Evolutionary conservation across 1,140 invertebrate species (phyloP), one percentile per base, ranked within the genome.

Genomic region (Drosophila baimaii): DNA sequence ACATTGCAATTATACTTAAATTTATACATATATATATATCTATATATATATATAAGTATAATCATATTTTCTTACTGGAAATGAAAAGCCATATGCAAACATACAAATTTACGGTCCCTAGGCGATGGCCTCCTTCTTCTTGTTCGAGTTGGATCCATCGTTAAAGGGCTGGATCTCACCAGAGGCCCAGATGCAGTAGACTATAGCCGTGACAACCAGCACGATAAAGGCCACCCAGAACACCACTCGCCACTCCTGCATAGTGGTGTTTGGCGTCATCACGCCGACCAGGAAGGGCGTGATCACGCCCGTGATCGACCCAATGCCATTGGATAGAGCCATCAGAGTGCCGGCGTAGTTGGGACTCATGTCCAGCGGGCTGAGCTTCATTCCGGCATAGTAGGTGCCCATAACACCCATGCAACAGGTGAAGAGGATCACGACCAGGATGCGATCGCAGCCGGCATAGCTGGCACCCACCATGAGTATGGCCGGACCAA

Each of bases 301-400:
- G 3, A 97, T 84, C 35, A 97, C 95, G 2, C 96, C 97, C 94
- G 31, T 96, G 86, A 97, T 85, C 0, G 96, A 95, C 1, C 96
- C 96, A 41, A 96, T 93, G 0, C 96, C 96, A 78, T 97, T 97
- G 1, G 95, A 94, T 5, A 97, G 92, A 0, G 96, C 96, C 95
- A 96, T 97, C 29, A 97, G 92, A 0, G 95, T 95, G 46, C 96
- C 96, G 5, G 96, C 94, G 90, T 94, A 97, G 79, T 95, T 95
- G 23, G 95, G 95, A 65, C 95, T 96, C 52, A 97, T 93, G 85
- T 97, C 96, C 35, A 97, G 91, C 5, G 96, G 95, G 74, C 96
- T 96, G 13, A 97, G 94, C 77, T 95, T 94, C 90, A 95, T 94
- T 5, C 95, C 95, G 0, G 94, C 93, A 79, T 95, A 95, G 85